Conservation (phyloP, 2,888 invertebrate species). For the Ephialtes manifestator region DNA sequence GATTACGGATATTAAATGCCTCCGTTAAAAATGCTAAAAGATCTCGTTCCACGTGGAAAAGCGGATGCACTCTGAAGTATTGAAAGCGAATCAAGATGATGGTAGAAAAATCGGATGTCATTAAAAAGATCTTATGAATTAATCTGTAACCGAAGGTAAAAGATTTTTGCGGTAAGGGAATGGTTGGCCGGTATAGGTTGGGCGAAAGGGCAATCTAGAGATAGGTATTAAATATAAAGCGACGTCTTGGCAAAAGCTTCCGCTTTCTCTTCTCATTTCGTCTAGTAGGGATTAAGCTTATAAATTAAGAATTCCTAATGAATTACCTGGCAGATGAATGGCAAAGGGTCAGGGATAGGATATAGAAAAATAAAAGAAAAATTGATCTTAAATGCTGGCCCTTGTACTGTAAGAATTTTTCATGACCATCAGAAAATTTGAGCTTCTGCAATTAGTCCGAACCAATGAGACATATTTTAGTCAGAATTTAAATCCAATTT, state of each 20-base stretch:
- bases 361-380: neutral
- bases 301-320: constrained; percentile 25
- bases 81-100: constrained; percentile 17
- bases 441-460: neutral
- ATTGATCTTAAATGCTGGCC: constrained; percentile 3
- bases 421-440: neutral
- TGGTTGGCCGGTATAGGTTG: neutral
- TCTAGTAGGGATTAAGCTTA: neutral
- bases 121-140: constrained; percentile 10
- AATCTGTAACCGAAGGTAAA: neutral
- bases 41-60: neutral
- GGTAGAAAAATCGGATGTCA: constrained; percentile 2
- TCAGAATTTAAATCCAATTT: neutral
- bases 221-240: neutral
- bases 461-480: neutral
- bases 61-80: neutral
- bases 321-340: constrained; percentile 36
- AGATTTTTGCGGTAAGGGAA: neutral
- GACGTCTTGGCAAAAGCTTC: neutral
- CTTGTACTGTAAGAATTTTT: neutral
- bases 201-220: neutral
- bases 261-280: neutral
- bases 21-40: neutral
- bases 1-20: neutral
- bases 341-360: neutral